Percentiles rank a stretch among this genome's conserved stretches.
These are phyloP conservation scores for Syndactyla subalaris DNA, from an alignment of 2,797 vertebrate genomes.

Conservation along the genomic window DNA sequence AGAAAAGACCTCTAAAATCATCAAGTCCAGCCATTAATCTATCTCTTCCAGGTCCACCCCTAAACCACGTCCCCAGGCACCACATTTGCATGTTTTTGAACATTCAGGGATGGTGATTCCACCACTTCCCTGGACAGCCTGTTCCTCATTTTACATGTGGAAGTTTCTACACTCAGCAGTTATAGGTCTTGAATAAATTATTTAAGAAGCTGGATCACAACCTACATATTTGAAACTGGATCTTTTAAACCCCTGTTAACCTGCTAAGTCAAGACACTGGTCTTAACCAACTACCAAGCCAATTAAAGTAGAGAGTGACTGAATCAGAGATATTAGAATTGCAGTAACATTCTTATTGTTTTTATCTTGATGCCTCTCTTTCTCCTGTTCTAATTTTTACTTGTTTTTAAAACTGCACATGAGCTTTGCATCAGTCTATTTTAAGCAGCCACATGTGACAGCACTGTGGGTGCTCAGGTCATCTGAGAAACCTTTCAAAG, in stretches of 20 bases:
- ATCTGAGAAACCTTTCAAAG: conserved; percentile 13
- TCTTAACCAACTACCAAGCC: background rate
- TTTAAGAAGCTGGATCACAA: background rate
- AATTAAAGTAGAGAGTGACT: background rate
- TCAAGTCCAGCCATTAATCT: background rate
- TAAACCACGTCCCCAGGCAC: background rate
- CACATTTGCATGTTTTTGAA: rapidly evolving
- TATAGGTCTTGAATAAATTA: background rate
- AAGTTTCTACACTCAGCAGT: background rate
- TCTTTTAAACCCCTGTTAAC: background rate
- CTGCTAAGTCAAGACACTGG: background rate
- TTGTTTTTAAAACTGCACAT: background rate
- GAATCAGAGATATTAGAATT: background rate
- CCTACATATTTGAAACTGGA: background rate
- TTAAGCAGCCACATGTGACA: background rate
- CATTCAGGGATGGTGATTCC: background rate
- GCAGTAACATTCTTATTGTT: background rate
- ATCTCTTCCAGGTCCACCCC: no score
- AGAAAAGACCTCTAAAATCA: background rate
- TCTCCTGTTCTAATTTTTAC: background rate
- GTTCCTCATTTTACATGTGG: background rate
- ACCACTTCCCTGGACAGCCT: background rate
- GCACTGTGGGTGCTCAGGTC: background rate
- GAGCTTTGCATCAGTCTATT: background rate
- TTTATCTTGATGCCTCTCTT: background rate